Base-by-base conservation (phyloP, 2,113 vertebrate genomes). In the Peromyscus maniculatus region DNA sequence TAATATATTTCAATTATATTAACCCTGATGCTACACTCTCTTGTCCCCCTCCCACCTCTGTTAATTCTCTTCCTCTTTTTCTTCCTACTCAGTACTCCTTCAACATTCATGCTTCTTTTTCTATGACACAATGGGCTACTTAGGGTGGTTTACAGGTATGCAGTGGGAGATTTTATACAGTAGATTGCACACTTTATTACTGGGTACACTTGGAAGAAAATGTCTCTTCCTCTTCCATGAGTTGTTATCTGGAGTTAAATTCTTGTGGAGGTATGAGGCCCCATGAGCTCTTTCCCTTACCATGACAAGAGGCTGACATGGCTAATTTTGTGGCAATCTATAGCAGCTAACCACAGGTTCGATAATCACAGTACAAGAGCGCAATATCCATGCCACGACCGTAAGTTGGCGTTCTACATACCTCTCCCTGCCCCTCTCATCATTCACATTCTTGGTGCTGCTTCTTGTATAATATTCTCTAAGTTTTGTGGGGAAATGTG, bases 351-450 rank as follows among this genome's bases (percentile, higher is more conserved):
- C n/a, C 49, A 59, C 5, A 39, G 36, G 55, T 26, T 6, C 1
- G 15, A 7, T 39, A 39, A 83, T 83, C 80, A 59, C 36, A 39
- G 22, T 26, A 2, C 57, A 26, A 62, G 22, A n/a, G 80, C 4
- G 13, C 9, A 36, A 31, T 69, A 69, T 52, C 52, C 52, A 39
- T 26, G 80, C 11, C 4, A 1, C 9, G 24, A 22, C 57, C 22
- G 9, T 13, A 26, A 83, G 21, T 13, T 1, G 36, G 36, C 1
- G 0, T 82, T 39, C 11, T 82, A 7, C 1, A 6, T 11, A 59
- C 5, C 33, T 82, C 33, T 59, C 9, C 8, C 55, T 57, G 5
- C 4, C 59, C 39, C 36, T 83, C 36, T n/a, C 22, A 59, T 36
- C 55, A 26, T n/a, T 21, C 33, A 55, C 8, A 36, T 82, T 36